These are phyloP conservation scores for Matsumyia berberina DNA, from an alignment of 2,888 invertebrate species.

Conservation along the genomic window DNA sequence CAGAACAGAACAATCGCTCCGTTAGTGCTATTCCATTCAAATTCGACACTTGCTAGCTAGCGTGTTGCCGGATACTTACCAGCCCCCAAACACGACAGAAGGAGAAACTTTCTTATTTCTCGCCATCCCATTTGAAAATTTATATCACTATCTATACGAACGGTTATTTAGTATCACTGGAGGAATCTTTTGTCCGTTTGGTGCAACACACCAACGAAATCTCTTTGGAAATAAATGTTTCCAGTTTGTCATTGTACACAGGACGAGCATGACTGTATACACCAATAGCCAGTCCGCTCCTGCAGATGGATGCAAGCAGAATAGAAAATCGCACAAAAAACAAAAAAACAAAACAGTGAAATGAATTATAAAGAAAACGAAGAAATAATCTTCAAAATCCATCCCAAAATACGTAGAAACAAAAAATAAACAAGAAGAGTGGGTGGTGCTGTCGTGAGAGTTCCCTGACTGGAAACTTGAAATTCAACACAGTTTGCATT, in stretches of 20 bases:
- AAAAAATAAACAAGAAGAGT: slow-evolving; percentile 20
- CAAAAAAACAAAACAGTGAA: slow-evolving; percentile 54
- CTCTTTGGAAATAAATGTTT: slow-evolving; percentile 38
- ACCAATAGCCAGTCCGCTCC: background rate
- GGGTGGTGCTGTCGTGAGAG: slow-evolving; percentile 21
- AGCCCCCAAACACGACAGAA: background rate
- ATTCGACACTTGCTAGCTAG: slow-evolving; percentile 51
- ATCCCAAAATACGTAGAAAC: slow-evolving; percentile 15
- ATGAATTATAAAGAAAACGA: slow-evolving; percentile 66
- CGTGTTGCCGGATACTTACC: slow-evolving; percentile 9
- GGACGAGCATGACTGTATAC: slow-evolving; percentile 20
- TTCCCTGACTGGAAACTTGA: slow-evolving; percentile 53
- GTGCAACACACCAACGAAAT: slow-evolving; percentile 47
- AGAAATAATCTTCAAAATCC: slow-evolving; percentile 68
- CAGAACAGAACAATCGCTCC: background rate
- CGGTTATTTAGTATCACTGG: slow-evolving; percentile 60
- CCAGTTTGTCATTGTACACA: slow-evolving; percentile 40
- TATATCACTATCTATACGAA: slow-evolving; percentile 58
- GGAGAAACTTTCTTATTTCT: slow-evolving; percentile 39
- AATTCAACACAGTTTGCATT: slow-evolving; percentile 75
- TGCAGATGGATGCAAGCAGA: slow-evolving; percentile 44
- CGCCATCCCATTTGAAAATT: slow-evolving; percentile 39
- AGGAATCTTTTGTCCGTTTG: slow-evolving; percentile 48
- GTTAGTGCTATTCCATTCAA: slow-evolving; percentile 8
- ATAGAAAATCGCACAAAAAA: slow-evolving; percentile 33